phyloP scores from a whole-genome alignment of 2,113 vertebrate species.

The Callipepla californica region DNA sequence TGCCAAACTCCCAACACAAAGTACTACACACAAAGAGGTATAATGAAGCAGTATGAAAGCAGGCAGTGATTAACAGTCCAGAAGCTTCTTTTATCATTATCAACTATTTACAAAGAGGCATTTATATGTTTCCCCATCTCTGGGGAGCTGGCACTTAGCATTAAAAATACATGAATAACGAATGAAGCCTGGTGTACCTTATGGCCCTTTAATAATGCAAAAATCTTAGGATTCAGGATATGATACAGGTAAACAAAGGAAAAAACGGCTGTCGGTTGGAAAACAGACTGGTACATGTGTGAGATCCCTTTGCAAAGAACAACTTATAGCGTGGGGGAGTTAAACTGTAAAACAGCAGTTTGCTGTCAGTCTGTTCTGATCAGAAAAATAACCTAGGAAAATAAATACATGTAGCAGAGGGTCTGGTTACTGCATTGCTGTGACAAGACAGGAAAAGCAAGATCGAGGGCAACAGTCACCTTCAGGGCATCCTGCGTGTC shows the following conservation, averaged over 20 bases:
- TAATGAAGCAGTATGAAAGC: constrained; percentile 65
- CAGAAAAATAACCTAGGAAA: constrained; percentile 9
- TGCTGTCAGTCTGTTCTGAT: constrained; percentile 39
- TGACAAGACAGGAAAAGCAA: not conserved
- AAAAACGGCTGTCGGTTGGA: not conserved
- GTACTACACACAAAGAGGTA: not conserved
- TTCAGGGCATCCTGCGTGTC: constrained; percentile 94
- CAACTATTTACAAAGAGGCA: constrained; percentile 74
- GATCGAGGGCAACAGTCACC: constrained; percentile 71
- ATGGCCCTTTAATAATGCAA: constrained; percentile 75
- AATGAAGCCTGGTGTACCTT: constrained; percentile 69
- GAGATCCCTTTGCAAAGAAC: not conserved
- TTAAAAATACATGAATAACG: constrained; percentile 78
- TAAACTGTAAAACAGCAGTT: constrained; percentile 54
- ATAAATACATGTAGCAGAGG: not conserved
- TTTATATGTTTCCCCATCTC: constrained; percentile 72
- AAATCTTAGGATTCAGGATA: constrained; percentile 69
- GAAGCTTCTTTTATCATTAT: constrained; percentile 71
- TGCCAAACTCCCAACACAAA: constrained; percentile 29
- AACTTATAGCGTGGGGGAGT: not conserved
- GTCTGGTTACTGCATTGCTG: not conserved
- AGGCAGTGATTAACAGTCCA: constrained; percentile 69
- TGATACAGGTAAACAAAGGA: constrained; percentile 71
- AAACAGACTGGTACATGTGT: not conserved
- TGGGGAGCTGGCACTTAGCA: constrained; percentile 73